These are phyloP conservation scores for Halictus rubicundus DNA, from an alignment of 1,140 invertebrate species.

Conservation along the genomic window DNA sequence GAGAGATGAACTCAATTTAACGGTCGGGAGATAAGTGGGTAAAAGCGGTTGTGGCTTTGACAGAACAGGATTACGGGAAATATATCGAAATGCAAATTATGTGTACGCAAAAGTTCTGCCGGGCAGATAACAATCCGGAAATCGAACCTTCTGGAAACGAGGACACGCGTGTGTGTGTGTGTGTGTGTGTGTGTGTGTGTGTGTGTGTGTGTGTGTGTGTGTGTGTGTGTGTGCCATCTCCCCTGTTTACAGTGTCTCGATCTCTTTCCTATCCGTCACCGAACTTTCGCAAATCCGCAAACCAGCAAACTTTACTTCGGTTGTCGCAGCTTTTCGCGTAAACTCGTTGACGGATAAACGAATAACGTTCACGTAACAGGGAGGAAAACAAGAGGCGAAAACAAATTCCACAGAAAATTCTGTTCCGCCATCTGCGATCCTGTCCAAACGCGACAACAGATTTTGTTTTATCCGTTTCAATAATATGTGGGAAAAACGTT, in stretches of 20 bases:
- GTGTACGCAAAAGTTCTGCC: slow-evolving; percentile 1
- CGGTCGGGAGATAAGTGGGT: not conserved
- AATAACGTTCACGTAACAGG: not conserved
- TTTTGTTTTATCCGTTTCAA: no score
- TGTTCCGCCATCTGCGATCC: no score
- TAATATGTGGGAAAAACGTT: no score
- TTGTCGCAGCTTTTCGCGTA: not conserved
- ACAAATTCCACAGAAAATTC: not conserved
- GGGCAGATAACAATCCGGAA: slow-evolving; percentile 27
- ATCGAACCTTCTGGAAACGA: slow-evolving; percentile 24
- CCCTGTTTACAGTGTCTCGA: slow-evolving; percentile 1
- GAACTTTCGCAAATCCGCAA: slow-evolving; percentile 35
- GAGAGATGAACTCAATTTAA: not conserved
- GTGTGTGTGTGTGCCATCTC: not conserved
- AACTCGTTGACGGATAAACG: not conserved
- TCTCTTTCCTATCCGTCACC: not conserved
- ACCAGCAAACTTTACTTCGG: slow-evolving; percentile 14
- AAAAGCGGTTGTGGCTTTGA: not conserved
- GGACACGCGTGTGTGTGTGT: slow-evolving; percentile 4
- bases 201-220: not conserved
- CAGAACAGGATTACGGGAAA: slow-evolving; percentile 18
- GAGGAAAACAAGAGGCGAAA: not conserved
- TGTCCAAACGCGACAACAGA: no score
- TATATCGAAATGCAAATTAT: slow-evolving; percentile 7
- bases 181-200: not conserved